Percentiles rank a stretch among this genome's conserved stretches.
Conservation (phyloP, 1,140 invertebrate genomes). For the Metaphire vulgaris region DNA sequence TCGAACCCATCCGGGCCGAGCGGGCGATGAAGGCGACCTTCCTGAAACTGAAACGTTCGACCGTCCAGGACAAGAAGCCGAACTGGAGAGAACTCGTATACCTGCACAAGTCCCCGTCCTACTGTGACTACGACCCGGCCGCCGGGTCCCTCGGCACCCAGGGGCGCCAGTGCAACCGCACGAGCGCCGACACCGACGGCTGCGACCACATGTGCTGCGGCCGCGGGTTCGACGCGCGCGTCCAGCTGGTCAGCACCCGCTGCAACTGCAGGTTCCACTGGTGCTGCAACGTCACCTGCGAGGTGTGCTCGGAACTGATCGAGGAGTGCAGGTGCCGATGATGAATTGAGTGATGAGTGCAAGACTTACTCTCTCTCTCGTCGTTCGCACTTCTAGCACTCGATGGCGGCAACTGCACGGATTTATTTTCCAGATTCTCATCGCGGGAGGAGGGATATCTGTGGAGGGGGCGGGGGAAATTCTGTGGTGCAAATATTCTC, state of each 20-base stretch:
- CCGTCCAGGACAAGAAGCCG: conserved; percentile 58
- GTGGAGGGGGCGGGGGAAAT: no score
- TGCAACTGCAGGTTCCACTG: conserved; percentile 85
- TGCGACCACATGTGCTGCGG: conserved; percentile 58
- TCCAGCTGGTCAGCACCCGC: conserved; percentile 64
- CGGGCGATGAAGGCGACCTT: not conserved
- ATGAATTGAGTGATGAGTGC: no score
- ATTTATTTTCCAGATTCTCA: no score
- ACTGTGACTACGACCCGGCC: conserved; percentile 61
- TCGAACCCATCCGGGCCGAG: not conserved
- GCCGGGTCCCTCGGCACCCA: conserved; percentile 48
- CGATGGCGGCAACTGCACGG: no score
- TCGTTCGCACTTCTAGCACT: no score
- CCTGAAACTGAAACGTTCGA: conserved; percentile 14
- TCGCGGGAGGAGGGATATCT: no score
- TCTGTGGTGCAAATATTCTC: no score
- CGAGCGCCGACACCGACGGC: conserved; percentile 48
- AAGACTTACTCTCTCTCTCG: no score
- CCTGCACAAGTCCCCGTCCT: conserved; percentile 80
- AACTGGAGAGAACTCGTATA: conserved; percentile 84
- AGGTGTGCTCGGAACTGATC: conserved; percentile 12
- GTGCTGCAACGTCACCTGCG: conserved; percentile 81
- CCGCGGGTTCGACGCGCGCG: conserved; percentile 54
- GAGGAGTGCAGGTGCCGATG: conserved; percentile 17
- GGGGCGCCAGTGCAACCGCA: conserved; percentile 52